phyloP scores from a whole-genome alignment of 2,888 invertebrate genomes.

The Ophioninae sp. region DNA sequence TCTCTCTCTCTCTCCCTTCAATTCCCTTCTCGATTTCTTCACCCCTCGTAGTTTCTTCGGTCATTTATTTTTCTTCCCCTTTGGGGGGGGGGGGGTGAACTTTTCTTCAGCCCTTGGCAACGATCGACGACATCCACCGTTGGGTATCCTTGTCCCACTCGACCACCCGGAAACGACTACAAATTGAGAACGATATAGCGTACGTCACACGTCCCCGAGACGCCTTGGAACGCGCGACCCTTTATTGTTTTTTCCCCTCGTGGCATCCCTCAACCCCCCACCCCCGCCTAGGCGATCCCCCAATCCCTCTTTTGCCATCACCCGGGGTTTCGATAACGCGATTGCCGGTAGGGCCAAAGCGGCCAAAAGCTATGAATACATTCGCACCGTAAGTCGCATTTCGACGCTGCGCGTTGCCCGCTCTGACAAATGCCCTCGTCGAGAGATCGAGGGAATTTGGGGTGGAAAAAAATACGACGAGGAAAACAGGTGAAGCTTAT shows the following conservation, averaged over 20 bases:
- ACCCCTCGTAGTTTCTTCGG: neutral
- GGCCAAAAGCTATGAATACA: neutral
- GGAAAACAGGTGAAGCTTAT: neutral
- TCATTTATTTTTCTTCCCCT: constrained; percentile 10
- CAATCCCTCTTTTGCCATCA: too few relatives aligned
- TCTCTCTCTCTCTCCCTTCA: neutral
- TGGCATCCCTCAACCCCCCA: neutral
- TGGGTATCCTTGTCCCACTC: constrained; percentile 12
- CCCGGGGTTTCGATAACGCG: neutral
- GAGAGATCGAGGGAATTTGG: neutral
- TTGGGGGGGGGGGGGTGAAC: neutral
- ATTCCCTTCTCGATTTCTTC: neutral
- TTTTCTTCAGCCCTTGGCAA: constrained; percentile 14
- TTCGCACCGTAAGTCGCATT: neutral
- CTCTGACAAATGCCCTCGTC: neutral
- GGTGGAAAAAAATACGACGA: neutral
- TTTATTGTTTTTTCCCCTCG: constrained; percentile 12
- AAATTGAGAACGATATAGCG: constrained; percentile 52
- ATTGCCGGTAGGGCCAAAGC: neutral
- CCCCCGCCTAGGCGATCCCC: neutral
- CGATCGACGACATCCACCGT: constrained; percentile 4
- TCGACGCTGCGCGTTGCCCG: neutral
- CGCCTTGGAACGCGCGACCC: constrained; percentile 11
- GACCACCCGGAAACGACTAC: constrained; percentile 48
- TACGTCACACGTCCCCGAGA: constrained; percentile 25